phyloP scores from a whole-genome alignment of 2,797 vertebrate genomes.

The Hylomyscus alleni region DNA sequence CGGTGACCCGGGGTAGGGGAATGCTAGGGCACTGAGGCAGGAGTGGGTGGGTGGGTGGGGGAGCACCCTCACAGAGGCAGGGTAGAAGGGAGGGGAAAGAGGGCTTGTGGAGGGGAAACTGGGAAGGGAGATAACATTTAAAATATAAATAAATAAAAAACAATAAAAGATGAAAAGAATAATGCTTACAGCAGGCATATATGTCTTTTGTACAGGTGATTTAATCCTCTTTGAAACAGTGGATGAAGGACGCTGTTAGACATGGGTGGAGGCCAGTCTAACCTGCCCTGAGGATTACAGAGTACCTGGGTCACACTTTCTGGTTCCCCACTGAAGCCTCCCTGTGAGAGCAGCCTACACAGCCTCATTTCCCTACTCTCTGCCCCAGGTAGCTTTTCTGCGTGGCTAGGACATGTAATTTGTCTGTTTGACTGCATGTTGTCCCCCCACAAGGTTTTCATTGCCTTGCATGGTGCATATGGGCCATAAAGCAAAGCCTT shows the following conservation, averaged over 20 bases:
- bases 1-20: too few relatives aligned
- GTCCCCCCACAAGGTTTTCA: background rate
- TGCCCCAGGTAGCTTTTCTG: fast-evolving
- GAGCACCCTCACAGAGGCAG: too few relatives aligned
- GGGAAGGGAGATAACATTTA: too few relatives aligned
- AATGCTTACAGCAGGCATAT: background rate
- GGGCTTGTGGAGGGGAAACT: too few relatives aligned
- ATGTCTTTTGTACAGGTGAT: background rate
- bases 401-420: background rate
- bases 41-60: too few relatives aligned
- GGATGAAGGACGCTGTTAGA: background rate
- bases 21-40: too few relatives aligned
- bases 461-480: background rate
- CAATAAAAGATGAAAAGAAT: background rate
- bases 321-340: background rate
- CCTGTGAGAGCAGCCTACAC: background rate
- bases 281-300: background rate
- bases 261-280: background rate
- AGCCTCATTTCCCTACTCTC: background rate
- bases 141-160: too few relatives aligned
- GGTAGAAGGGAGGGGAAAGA: too few relatives aligned
- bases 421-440: background rate
- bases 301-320: background rate
- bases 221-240: background rate
- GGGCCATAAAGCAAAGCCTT: slow-evolving; percentile 9